Percentiles rank a stretch among this genome's conserved stretches.
Conservation (phyloP, 2,888 invertebrate species). For the Xylocampa areola region DNA sequence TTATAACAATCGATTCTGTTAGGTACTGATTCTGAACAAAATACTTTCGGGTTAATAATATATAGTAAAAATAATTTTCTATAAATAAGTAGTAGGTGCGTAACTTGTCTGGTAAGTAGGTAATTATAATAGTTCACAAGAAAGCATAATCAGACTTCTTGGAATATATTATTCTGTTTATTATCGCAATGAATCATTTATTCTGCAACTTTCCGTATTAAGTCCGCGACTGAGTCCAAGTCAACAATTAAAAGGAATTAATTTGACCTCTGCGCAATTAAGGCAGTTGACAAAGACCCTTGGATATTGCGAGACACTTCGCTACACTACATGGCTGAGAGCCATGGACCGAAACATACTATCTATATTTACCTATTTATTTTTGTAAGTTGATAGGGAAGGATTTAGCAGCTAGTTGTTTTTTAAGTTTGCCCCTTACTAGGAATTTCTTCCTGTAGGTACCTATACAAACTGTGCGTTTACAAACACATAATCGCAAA, state of each 20-base stretch:
- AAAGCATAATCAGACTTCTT: conserved; percentile 31
- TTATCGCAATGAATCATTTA: conserved; percentile 50
- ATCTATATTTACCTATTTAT: too few relatives aligned
- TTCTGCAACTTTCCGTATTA: conserved; percentile 61
- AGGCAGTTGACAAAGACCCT: conserved; percentile 64
- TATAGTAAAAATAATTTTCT: too few relatives aligned
- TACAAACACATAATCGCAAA: too few relatives aligned
- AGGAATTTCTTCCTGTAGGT: too few relatives aligned
- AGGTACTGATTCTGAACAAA: too few relatives aligned
- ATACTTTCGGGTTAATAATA: too few relatives aligned
- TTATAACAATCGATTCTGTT: too few relatives aligned
- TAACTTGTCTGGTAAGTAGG: neutral
- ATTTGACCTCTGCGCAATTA: conserved; percentile 86
- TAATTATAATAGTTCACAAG: conserved; percentile 4
- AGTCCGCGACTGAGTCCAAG: conserved; percentile 46
- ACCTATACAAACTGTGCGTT: too few relatives aligned
- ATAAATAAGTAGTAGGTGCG: neutral
- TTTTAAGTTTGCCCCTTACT: too few relatives aligned
- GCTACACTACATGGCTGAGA: conserved; percentile 13
- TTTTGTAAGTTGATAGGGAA: too few relatives aligned
- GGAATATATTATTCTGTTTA: conserved; percentile 24
- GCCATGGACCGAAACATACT: too few relatives aligned
- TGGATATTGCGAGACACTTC: conserved; percentile 46
- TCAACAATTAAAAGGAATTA: conserved; percentile 83
- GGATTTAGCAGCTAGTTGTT: too few relatives aligned